These are phyloP conservation scores for Morinoia aosen DNA, from an alignment of 2,888 invertebrate species.

Conservation along the genomic window DNA sequence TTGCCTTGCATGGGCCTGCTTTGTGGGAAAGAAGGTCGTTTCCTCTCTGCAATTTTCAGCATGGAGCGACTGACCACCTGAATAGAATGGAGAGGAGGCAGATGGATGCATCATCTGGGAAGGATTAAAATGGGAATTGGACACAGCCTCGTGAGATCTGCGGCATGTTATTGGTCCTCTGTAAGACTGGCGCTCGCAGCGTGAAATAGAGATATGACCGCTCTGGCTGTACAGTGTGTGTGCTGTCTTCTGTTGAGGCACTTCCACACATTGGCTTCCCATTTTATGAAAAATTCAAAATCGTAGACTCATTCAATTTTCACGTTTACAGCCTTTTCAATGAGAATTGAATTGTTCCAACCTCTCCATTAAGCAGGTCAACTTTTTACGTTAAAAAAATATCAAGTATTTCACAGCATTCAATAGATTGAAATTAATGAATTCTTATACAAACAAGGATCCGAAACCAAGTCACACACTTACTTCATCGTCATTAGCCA, in stretches of 20 bases:
- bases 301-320: no score
- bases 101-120: not conserved
- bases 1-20: not conserved
- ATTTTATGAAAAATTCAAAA: not conserved
- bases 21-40: not conserved
- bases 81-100: not conserved
- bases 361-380: not conserved
- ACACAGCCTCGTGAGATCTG: not conserved
- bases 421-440: not conserved
- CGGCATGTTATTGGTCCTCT: not conserved
- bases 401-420: not conserved
- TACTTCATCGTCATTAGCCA: no score
- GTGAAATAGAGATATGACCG: not conserved
- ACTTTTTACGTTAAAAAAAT: not conserved
- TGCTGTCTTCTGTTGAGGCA: not conserved
- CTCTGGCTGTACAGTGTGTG: not conserved
- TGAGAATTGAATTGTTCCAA: not conserved
- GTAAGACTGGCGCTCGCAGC: not conserved
- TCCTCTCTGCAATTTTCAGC: not conserved
- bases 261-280: not conserved
- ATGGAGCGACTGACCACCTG: not conserved
- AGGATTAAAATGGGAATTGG: conserved; percentile 30
- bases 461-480: no score
- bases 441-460: not conserved
- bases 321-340: not conserved